phyloP scores from a whole-genome alignment of 2,888 invertebrate genomes.

The Nymphalis c-album region DNA sequence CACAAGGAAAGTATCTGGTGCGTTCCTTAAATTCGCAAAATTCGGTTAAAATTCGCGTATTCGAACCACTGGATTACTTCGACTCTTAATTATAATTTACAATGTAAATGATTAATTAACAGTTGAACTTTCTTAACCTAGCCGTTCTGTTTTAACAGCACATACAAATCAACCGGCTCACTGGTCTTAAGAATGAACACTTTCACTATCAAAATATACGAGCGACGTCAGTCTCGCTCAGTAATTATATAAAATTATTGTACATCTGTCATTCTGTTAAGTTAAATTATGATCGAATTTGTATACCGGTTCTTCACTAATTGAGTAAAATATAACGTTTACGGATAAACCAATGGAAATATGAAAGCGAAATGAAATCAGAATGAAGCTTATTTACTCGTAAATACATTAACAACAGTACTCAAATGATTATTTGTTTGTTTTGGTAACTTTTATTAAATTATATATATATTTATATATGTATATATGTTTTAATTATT shows the following conservation, averaged over 20 bases:
- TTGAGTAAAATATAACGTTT: not conserved
- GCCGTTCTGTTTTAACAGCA: conserved; percentile 15
- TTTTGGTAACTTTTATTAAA: too few species aligned
- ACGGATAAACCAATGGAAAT: not conserved
- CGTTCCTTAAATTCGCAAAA: too few species aligned
- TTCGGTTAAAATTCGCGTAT: too few species aligned
- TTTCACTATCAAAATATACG: conserved; percentile 51
- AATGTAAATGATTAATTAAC: conserved; percentile 5
- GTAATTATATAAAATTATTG: conserved; percentile 35
- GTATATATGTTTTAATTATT: too few species aligned
- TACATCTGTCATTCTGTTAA: conserved; percentile 19
- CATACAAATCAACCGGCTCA: conserved; percentile 35
- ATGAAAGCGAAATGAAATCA: not conserved
- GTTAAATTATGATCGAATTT: conserved; percentile 4
- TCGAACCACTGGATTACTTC: too few species aligned
- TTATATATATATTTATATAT: too few species aligned
- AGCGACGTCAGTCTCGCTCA: conserved; percentile 49
- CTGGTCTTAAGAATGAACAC: conserved; percentile 40
- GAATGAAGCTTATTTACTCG: too few species aligned
- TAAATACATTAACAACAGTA: too few species aligned
- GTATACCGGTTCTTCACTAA: not conserved
- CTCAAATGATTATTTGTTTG: too few species aligned
- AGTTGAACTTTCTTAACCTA: conserved; percentile 10
- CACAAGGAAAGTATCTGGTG: too few species aligned
- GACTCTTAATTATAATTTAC: not conserved